Evolutionary conservation across 1,140 invertebrate genomes (phyloP).

Genomic region (Drosophila suzukii): DNA sequence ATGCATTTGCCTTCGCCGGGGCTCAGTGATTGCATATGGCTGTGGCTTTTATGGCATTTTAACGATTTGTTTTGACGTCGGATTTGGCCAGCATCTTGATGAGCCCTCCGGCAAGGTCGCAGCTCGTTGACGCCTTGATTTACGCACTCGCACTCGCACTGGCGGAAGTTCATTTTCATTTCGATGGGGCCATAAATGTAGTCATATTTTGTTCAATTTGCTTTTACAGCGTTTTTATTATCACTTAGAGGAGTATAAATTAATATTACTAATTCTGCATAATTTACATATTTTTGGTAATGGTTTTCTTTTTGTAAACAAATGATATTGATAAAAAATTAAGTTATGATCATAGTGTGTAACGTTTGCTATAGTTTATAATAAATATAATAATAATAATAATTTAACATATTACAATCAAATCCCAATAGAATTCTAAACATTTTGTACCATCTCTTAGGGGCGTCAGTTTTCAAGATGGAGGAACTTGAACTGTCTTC

Average conservation of each 20-base stretch:
- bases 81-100: conserved; percentile 64
- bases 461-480: conserved; percentile 70
- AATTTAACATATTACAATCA: not conserved
- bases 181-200: conserved; percentile 15
- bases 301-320: not conserved
- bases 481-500: conserved; percentile 31
- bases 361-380: too few species aligned
- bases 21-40: conserved; percentile 65
- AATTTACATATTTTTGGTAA: not conserved
- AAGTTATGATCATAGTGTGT: too few species aligned
- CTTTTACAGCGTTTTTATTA: conserved; percentile 6
- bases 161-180: conserved; percentile 22
- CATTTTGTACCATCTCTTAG: conserved; percentile 1
- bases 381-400: too few species aligned
- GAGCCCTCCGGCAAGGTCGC: conserved; percentile 42
- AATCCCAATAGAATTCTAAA: conserved; percentile 7
- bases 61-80: conserved; percentile 84
- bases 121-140: conserved; percentile 65
- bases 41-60: conserved; percentile 80
- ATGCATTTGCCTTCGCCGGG: conserved; percentile 66
- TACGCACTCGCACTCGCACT: conserved; percentile 29
- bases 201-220: conserved; percentile 14
- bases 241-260: not conserved
- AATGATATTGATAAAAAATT: not conserved
- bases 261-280: not conserved